phyloP scores from a whole-genome alignment of 2,797 vertebrate genomes.

The Rhabdophis nuchalis region DNA sequence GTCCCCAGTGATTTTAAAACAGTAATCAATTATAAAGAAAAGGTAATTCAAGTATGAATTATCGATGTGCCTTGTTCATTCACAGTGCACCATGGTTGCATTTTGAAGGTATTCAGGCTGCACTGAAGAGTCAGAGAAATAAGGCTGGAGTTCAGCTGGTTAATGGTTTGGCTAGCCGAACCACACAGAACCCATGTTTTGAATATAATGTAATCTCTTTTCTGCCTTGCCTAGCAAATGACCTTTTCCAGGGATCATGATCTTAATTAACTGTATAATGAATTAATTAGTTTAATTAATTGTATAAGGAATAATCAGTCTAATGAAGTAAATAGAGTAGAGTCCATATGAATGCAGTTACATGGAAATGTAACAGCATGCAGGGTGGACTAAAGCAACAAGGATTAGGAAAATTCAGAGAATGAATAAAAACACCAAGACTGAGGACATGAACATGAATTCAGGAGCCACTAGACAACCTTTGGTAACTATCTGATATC shows the following conservation, averaged over 20 bases:
- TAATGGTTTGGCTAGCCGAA: neutral
- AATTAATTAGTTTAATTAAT: neutral
- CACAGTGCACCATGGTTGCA: neutral
- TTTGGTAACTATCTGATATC: neutral
- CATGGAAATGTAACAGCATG: neutral
- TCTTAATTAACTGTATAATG: neutral
- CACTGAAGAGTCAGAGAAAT: neutral
- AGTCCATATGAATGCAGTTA: neutral
- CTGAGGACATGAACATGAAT: neutral
- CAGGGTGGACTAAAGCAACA: neutral
- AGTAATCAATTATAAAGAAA: neutral
- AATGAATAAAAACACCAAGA: neutral
- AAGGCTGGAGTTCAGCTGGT: neutral
- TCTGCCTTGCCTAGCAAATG: neutral
- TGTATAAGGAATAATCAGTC: neutral
- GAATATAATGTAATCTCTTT: neutral
- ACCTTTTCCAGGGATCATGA: neutral
- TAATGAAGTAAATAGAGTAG: neutral
- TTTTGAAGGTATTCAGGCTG: neutral
- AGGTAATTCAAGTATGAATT: neutral
- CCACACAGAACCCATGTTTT: neutral
- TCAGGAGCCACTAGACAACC: neutral
- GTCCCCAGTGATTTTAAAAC: constrained; percentile 3
- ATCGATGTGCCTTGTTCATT: neutral
- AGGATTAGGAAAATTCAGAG: neutral